Conservation (phyloP, 2,888 invertebrate genomes). For the Rhodophaea formosa region DNA sequence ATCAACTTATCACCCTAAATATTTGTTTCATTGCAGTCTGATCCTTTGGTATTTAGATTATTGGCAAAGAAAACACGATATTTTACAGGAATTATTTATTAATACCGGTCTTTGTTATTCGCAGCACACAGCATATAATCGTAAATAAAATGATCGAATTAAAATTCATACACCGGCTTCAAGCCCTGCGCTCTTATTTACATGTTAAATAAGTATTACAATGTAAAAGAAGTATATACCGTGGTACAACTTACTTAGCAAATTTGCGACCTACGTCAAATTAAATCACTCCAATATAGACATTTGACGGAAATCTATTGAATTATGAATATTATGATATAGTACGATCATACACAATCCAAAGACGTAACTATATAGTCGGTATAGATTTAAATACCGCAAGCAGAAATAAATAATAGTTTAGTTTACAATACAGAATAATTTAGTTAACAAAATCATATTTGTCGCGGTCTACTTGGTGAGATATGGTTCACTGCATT, state of each 20-base stretch:
- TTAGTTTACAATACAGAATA: too few relatives aligned
- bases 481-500: slow-evolving; percentile 47
- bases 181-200: slow-evolving; percentile 37
- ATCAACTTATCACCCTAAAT: neutral
- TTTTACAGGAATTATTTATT: neutral
- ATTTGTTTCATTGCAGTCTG: neutral
- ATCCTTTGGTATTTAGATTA: neutral
- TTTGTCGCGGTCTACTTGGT: slow-evolving; percentile 47
- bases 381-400: too few relatives aligned
- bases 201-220: slow-evolving; percentile 38
- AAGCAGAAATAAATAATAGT: too few relatives aligned
- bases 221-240: too few relatives aligned
- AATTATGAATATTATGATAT: too few relatives aligned
- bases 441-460: slow-evolving; percentile 27
- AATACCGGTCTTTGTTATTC: slow-evolving; percentile 7
- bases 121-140: slow-evolving; percentile 14
- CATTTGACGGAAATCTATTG: too few relatives aligned
- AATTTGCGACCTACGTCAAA: too few relatives aligned
- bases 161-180: slow-evolving; percentile 33
- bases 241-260: too few relatives aligned
- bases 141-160: slow-evolving; percentile 37
- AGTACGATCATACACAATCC: too few relatives aligned
- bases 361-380: too few relatives aligned
- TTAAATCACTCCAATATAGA: too few relatives aligned
- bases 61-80: neutral